These are phyloP conservation scores for Paraplagusia blochii DNA, from an alignment of 2,113 vertebrate species.

Conservation along the genomic window DNA sequence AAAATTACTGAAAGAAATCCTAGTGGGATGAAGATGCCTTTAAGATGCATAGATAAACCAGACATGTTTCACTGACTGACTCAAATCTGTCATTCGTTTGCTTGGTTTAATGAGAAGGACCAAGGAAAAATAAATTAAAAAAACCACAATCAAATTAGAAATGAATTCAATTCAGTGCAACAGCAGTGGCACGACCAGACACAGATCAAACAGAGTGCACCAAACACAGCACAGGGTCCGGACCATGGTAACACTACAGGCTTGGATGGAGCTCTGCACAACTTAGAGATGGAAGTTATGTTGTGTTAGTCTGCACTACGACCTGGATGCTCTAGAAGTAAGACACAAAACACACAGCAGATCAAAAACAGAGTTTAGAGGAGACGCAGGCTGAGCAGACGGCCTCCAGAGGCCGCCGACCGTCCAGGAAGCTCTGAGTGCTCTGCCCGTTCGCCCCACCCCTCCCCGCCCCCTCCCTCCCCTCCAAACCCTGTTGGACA, in stretches of 20 bases:
- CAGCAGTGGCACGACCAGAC: conserved; percentile 65
- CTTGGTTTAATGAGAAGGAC: conserved; percentile 36
- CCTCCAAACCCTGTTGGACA: conserved; percentile 73
- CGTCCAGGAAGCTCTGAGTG: conserved; percentile 47
- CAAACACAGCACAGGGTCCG: conserved; percentile 52
- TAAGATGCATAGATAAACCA: conserved; percentile 40
- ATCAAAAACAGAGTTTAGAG: conserved; percentile 73
- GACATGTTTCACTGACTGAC: conserved; percentile 36
- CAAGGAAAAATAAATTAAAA: background rate
- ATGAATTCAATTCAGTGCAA: conserved; percentile 44
- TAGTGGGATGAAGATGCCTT: conserved; percentile 39
- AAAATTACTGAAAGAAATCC: conserved; percentile 62
- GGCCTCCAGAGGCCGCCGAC: conserved; percentile 43
- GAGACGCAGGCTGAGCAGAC: conserved; percentile 64
- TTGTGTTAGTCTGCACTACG: conserved; percentile 62
- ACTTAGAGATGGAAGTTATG: conserved; percentile 59
- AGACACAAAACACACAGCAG: conserved; percentile 45
- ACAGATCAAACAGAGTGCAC: conserved; percentile 61
- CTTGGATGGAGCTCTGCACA: conserved; percentile 58
- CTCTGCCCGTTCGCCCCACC: conserved; percentile 70
- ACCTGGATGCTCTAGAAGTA: conserved; percentile 61
- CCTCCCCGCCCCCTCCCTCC: conserved; percentile 63
- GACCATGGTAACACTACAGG: conserved; percentile 50
- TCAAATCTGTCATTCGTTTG: conserved; percentile 29
- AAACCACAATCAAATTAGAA: conserved; percentile 31